Evolutionary conservation across 2,888 invertebrate species (phyloP).

Genomic region (Coecobrya sp.): DNA sequence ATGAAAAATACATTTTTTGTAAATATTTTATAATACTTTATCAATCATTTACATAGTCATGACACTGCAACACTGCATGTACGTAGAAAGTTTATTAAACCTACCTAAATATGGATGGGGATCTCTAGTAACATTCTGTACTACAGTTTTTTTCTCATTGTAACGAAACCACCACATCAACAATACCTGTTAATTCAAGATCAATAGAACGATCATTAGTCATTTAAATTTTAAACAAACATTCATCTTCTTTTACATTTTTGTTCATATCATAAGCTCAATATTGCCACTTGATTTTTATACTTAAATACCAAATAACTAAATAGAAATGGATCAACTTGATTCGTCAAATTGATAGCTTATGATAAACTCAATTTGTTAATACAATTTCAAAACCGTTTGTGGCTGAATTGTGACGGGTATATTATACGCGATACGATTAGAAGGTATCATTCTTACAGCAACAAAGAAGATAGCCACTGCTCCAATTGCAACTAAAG

Average conservation of each 20-base stretch:
- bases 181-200: slow-evolving; percentile 64
- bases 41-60: slow-evolving; percentile 26
- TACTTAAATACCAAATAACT: too few species aligned
- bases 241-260: background rate
- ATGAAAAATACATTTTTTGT: slow-evolving; percentile 16
- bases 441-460: slow-evolving; percentile 68
- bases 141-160: slow-evolving; percentile 71
- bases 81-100: background rate
- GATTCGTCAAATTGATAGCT: too few species aligned
- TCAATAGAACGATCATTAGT: background rate
- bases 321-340: too few species aligned
- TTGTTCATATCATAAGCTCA: too few species aligned
- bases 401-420: too few species aligned
- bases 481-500: slow-evolving; percentile 73
- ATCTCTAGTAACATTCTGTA: slow-evolving; percentile 57
- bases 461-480: slow-evolving; percentile 67
- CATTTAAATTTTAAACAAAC: background rate
- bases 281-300: too few species aligned
- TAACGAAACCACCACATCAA: slow-evolving; percentile 80
- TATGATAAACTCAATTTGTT: too few species aligned
- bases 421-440: too few species aligned
- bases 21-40: background rate
- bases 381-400: too few species aligned
- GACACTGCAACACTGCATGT: too few species aligned
- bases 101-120: slow-evolving; percentile 78